Percentiles rank a stretch among this genome's conserved stretches.
Evolutionary conservation across 2,113 vertebrate genomes (phyloP).

Genomic region (Phylloscopus trochiloides): DNA sequence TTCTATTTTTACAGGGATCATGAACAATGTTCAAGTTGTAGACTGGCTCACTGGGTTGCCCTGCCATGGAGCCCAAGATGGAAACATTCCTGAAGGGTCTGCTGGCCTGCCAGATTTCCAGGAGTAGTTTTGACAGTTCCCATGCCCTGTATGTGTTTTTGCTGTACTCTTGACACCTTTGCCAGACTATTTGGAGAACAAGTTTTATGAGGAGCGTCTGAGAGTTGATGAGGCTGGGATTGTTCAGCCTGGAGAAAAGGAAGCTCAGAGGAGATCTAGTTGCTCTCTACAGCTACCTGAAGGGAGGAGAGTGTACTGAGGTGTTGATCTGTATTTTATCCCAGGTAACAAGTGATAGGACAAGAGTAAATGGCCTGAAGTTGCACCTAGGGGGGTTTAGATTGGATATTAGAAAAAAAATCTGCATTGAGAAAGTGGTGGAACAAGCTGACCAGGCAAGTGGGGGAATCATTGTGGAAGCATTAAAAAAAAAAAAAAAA

Average conservation of each 20-base stretch:
- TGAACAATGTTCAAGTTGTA: neutral
- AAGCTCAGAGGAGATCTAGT: neutral
- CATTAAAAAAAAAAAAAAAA: neutral
- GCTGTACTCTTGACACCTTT: neutral
- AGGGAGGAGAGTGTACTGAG: neutral
- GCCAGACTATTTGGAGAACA: neutral
- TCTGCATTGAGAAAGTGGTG: neutral
- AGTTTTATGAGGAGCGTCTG: accelerated
- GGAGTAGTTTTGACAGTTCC: neutral
- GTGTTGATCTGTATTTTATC: neutral
- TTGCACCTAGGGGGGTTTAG: neutral
- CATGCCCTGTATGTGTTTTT: neutral
- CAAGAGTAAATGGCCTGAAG: neutral
- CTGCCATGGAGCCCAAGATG: neutral
- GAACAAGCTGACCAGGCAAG: neutral
- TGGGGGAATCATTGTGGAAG: neutral
- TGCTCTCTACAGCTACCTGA: neutral
- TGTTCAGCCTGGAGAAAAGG: neutral
- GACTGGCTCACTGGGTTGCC: neutral
- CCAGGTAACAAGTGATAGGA: neutral
- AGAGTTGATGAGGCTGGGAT: neutral
- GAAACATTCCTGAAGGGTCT: neutral
- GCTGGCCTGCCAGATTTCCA: neutral
- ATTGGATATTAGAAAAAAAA: neutral
- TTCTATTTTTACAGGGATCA: neutral